Conservation (phyloP, 2,888 invertebrate genomes). For the Amphiduros pacificus region DNA sequence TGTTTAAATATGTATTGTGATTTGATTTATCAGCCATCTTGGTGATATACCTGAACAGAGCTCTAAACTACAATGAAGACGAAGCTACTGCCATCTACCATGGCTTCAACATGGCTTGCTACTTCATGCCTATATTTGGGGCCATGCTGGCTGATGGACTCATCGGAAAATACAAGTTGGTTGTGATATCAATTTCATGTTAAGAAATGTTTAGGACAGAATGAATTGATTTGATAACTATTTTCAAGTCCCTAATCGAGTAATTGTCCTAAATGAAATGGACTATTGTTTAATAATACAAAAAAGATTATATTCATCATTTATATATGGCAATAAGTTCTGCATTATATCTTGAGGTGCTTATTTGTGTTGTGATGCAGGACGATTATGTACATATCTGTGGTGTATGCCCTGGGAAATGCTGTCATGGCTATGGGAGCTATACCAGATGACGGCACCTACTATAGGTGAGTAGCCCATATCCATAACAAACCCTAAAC, state of each 20-base stretch:
- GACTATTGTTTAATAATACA: too few relatives aligned
- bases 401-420: constrained; percentile 83
- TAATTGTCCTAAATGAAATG: too few relatives aligned
- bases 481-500: too few relatives aligned
- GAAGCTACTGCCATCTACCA: constrained; percentile 86
- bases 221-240: too few relatives aligned
- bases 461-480: constrained; percentile 9
- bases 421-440: constrained; percentile 68
- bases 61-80: constrained; percentile 73
- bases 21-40: constrained; percentile 74
- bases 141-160: constrained; percentile 92
- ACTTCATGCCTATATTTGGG: constrained; percentile 85
- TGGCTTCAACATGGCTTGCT: constrained; percentile 84
- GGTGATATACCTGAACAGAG: constrained; percentile 81
- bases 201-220: too few relatives aligned
- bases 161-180: constrained; percentile 81
- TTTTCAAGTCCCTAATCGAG: too few relatives aligned
- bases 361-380: constrained; percentile 59
- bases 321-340: too few relatives aligned
- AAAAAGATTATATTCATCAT: too few relatives aligned
- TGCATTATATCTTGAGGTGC: too few relatives aligned
- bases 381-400: constrained; percentile 85
- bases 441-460: background rate
- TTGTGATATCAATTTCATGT: too few relatives aligned
- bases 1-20: too few relatives aligned